A percentile compares a stretch with the other conserved stretches of the same genome.
These are phyloP conservation scores for Tinea trinotella DNA, from an alignment of 2,888 invertebrate species.

Conservation along the genomic window DNA sequence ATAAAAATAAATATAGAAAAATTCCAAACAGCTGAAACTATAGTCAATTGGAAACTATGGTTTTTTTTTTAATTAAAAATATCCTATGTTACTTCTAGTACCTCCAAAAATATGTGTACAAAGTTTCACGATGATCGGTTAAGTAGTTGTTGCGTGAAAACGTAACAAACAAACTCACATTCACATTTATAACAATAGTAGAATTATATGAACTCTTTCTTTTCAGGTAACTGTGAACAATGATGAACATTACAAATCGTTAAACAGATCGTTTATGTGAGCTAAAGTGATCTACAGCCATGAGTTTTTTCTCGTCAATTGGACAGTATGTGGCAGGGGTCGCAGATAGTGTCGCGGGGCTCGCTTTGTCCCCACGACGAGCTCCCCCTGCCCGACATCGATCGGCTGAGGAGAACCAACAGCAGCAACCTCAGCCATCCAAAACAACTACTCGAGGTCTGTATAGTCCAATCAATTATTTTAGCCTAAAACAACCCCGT, in stretches of 20 bases:
- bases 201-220: too few relatives aligned
- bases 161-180: too few relatives aligned
- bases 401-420: slow-evolving; percentile 65
- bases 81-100: too few relatives aligned
- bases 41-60: too few relatives aligned
- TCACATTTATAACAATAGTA: too few relatives aligned
- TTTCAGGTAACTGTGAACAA: not conserved
- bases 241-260: not conserved
- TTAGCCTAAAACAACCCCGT: not conserved
- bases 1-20: too few relatives aligned
- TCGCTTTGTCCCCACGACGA: slow-evolving; percentile 82
- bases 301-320: slow-evolving; percentile 90
- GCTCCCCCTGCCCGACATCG: slow-evolving; percentile 80
- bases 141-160: too few relatives aligned
- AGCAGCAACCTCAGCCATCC: slow-evolving; percentile 41
- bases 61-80: too few relatives aligned
- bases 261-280: not conserved
- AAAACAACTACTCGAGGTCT: not conserved
- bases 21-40: too few relatives aligned
- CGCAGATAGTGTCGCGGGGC: slow-evolving; percentile 86
- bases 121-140: too few relatives aligned
- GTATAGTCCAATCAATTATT: not conserved
- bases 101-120: too few relatives aligned
- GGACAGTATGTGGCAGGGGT: slow-evolving; percentile 90
- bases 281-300: slow-evolving; percentile 33